phyloP scores from a whole-genome alignment of 1,140 invertebrate species.

The Diabrotica virgifera region DNA sequence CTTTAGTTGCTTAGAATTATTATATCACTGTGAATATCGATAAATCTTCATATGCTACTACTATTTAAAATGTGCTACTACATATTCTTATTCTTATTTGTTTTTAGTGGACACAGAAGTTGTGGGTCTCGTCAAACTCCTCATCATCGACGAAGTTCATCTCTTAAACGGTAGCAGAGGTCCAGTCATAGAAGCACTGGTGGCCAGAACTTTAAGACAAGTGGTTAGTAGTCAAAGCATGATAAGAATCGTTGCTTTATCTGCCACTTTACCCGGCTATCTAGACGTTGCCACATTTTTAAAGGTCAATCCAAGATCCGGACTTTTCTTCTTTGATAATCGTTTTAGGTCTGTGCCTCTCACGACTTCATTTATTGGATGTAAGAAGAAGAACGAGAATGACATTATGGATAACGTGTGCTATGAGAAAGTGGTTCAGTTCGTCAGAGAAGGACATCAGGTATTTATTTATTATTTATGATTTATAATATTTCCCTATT shows the following conservation, averaged over 20 bases:
- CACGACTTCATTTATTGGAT: slow-evolving; percentile 87
- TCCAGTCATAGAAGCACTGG: slow-evolving; percentile 95
- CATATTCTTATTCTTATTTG: slow-evolving; percentile 6
- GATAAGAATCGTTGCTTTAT: slow-evolving; percentile 97
- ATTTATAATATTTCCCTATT: no score
- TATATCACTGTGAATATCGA: no score
- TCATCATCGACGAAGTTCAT: slow-evolving; percentile 99
- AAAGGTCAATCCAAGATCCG: slow-evolving; percentile 87
- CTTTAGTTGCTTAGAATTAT: no score
- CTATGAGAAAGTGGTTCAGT: slow-evolving; percentile 88
- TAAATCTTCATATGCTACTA: not conserved
- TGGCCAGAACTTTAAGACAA: slow-evolving; percentile 91
- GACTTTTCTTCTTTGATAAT: slow-evolving; percentile 96
- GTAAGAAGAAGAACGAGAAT: slow-evolving; percentile 70
- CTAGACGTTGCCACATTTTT: slow-evolving; percentile 94
- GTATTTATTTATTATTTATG: slow-evolving; percentile 15
- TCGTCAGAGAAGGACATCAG: slow-evolving; percentile 88
- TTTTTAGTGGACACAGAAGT: slow-evolving; percentile 81
- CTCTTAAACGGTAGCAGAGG: slow-evolving; percentile 95
- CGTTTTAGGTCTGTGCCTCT: slow-evolving; percentile 88
- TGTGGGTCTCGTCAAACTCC: slow-evolving; percentile 84
- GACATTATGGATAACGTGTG: slow-evolving; percentile 88
- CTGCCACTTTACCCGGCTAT: slow-evolving; percentile 97
- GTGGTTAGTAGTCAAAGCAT: slow-evolving; percentile 94
- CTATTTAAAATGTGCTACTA: no score